A percentile compares a stretch with the other conserved stretches of the same genome.
Evolutionary conservation across 1,140 invertebrate species (phyloP).

Genomic region (Ylistrum balloti): DNA sequence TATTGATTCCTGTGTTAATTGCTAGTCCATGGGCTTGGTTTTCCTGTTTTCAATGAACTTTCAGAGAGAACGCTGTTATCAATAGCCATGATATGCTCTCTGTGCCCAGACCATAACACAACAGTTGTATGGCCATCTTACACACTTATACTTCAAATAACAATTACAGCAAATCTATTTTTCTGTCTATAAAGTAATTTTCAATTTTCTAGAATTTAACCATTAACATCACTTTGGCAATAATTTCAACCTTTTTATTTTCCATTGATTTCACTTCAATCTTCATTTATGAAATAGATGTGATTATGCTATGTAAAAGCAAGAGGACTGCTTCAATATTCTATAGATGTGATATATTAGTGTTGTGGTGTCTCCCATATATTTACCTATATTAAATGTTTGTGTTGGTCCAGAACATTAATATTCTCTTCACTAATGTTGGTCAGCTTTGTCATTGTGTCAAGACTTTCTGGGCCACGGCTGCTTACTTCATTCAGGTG

Average conservation of each 20-base stretch:
- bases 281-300: slow-evolving; percentile 8
- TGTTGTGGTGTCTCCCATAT: not conserved
- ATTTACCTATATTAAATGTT: slow-evolving; percentile 10
- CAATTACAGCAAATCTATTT: not conserved
- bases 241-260: not conserved
- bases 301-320: slow-evolving; percentile 19
- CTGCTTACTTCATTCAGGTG: not conserved
- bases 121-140: slow-evolving; percentile 9
- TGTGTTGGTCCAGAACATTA: slow-evolving; percentile 17
- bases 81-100: not conserved
- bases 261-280: too few relatives aligned
- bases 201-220: not conserved
- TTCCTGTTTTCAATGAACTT: too few relatives aligned
- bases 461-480: not conserved
- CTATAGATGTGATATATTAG: slow-evolving; percentile 37
- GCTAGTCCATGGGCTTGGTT: not conserved
- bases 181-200: not conserved
- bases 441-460: not conserved
- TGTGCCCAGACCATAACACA: not conserved
- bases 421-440: slow-evolving; percentile 33
- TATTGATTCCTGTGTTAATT: not conserved
- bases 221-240: not conserved
- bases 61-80: not conserved
- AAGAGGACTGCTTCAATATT: not conserved
- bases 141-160: not conserved